Evolutionary conservation across 2,888 invertebrate genomes (phyloP), one percentile per base, ranked within the genome.

Genomic region (Spilarctia lutea): DNA sequence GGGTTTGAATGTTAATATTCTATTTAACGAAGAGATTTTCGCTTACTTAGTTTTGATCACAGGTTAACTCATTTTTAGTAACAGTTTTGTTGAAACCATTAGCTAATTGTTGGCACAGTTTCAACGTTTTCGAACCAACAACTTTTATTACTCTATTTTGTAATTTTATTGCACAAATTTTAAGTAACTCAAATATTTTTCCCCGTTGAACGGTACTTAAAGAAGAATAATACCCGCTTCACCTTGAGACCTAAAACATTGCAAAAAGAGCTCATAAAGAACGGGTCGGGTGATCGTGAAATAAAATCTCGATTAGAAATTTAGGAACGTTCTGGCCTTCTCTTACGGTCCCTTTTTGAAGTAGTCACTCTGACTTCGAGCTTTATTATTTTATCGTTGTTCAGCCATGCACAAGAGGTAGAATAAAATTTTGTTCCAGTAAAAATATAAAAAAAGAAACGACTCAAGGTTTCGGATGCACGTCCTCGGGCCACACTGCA

Each of bases 341-440:
- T 85, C 89, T 89, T 93, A 92, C 87, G 91, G 92, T 92, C 89
- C 91, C 86, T 93, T 94, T 92, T 92, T 83, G 90, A 91, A 86
- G 88, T 81, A 85, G 87, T 90, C 85, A 88, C 86, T 90, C 67
- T 79, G 82, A 84, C 83, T 88, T 86, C 82, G 89, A 89, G 91
- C 93, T 89, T 94, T 94, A 94, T 94, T 94, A 94, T 94, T 94
- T 94, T 93, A 95, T 94, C 92, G 92, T 89, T 92, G 93, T 91
- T 93, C 91, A 91, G 86, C 90, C 91, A 91, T 91, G 92, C 92
- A 91, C 90, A 91, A 92, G 91, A 92, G 91, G 93, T 88, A 88
- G 87, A 91, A 91, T 91, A 93, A 91, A 93, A 86, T 91, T 91
- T 91, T 88, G 92, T 93, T 91, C 85, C 80, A 87, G 88, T 86